Evolutionary conservation across 2,888 invertebrate genomes (phyloP).

Genomic region (Eucera pruinosa): DNA sequence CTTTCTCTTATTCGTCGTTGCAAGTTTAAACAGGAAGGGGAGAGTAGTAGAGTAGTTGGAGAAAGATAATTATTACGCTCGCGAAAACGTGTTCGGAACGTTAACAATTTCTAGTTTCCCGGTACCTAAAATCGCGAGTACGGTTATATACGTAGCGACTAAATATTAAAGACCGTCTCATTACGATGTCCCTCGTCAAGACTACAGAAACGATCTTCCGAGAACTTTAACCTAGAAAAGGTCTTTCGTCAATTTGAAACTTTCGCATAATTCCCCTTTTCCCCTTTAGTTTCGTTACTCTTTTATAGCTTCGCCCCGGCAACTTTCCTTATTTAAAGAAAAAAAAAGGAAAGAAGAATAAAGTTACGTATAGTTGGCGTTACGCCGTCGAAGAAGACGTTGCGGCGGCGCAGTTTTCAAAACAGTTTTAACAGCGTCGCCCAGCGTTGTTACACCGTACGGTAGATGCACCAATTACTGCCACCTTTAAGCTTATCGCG

Average conservation of each 20-base stretch:
- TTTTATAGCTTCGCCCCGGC: no score
- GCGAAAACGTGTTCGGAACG: conserved; percentile 36
- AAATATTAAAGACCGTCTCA: conserved; percentile 59
- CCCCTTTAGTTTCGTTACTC: conserved; percentile 12
- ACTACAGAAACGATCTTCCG: conserved; percentile 8
- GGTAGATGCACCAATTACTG: no score
- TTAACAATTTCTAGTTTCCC: conserved; percentile 49
- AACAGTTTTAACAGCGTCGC: no score
- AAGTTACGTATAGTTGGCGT: no score
- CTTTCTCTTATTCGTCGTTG: not conserved
- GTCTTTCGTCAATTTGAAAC: conserved; percentile 40
- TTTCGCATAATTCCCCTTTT: conserved; percentile 38
- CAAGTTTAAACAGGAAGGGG: conserved; percentile 38
- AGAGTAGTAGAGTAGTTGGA: no score
- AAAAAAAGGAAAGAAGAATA: no score
- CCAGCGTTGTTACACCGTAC: no score
- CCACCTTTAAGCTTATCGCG: no score
- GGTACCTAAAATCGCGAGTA: conserved; percentile 50
- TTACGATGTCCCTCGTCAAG: conserved; percentile 33
- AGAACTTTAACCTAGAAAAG: conserved; percentile 12
- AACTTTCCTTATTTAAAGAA: conserved; percentile 5
- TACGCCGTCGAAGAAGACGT: no score
- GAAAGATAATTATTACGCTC: conserved; percentile 56
- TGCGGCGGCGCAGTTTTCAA: no score
- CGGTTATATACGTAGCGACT: conserved; percentile 56